Percentiles rank a stretch among this genome's conserved stretches.
Conservation (phyloP, 1,140 invertebrate genomes). For the Tribolium castaneum region DNA sequence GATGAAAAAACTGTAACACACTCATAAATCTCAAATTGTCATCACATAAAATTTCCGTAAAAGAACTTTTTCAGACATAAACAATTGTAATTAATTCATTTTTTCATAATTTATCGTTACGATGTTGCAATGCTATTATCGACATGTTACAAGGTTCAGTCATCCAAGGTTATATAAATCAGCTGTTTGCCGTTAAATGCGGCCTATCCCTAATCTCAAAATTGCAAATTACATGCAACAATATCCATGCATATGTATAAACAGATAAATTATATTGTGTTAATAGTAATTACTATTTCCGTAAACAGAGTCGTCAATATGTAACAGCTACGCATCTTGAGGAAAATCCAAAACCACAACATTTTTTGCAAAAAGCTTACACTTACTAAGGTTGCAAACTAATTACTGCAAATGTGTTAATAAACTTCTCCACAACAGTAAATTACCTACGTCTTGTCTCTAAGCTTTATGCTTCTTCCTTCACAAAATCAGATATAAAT, state of each 20-base stretch:
- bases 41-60: neutral
- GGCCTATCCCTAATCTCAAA: slow-evolving; percentile 27
- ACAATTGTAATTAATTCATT: slow-evolving; percentile 15
- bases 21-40: neutral
- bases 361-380: neutral
- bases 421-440: neutral
- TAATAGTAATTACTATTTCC: slow-evolving; percentile 15
- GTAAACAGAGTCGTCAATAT: neutral
- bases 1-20: neutral
- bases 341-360: neutral
- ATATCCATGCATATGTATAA: slow-evolving; percentile 29
- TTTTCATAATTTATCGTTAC: slow-evolving; percentile 12
- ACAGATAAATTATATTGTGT: slow-evolving; percentile 22
- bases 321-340: neutral
- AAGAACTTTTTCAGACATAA: neutral
- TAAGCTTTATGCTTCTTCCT: neutral
- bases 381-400: neutral
- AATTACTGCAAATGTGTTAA: neutral
- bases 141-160: slow-evolving; percentile 26
- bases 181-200: slow-evolving; percentile 19
- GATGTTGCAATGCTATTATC: slow-evolving; percentile 31
- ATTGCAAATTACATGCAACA: slow-evolving; percentile 34
- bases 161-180: slow-evolving; percentile 34
- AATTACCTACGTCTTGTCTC: neutral
- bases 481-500: too few relatives aligned